A percentile compares a stretch with the other conserved stretches of the same genome.
Evolutionary conservation across 2,797 vertebrate genomes (phyloP).

Genomic region (Cephalopachus bancanus): DNA sequence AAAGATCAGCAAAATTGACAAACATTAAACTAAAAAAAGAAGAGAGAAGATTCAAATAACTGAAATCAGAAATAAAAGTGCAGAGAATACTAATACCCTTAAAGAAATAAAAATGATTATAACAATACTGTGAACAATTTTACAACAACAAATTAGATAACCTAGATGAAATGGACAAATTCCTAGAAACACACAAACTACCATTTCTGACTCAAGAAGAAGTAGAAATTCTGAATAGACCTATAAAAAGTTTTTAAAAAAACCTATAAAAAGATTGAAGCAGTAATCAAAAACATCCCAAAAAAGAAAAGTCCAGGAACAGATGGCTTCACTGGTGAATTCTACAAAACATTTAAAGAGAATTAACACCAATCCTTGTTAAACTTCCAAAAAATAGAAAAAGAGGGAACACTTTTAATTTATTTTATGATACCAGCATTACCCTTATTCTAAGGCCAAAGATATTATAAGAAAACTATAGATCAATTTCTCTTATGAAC

Average conservation of each 20-base stretch:
- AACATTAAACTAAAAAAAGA: background rate
- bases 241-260: conserved; percentile 27
- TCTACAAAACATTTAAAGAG: conserved; percentile 35
- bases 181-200: conserved; percentile 12
- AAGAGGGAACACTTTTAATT: conserved; percentile 18
- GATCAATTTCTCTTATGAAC: background rate
- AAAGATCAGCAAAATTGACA: background rate
- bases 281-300: conserved; percentile 5
- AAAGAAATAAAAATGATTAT: background rate
- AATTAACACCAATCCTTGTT: conserved; percentile 7
- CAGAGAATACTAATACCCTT: background rate
- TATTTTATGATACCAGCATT: background rate
- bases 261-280: conserved; percentile 46
- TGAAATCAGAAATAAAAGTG: background rate
- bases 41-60: background rate
- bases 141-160: background rate
- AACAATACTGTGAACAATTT: background rate
- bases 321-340: conserved; percentile 47
- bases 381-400: conserved; percentile 28
- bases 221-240: conserved; percentile 24
- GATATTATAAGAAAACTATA: background rate
- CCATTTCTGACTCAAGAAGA: background rate
- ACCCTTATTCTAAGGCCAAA: background rate
- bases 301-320: conserved; percentile 47
- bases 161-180: background rate